phyloP scores from a whole-genome alignment of 2,113 vertebrate species.

The Neodon shergylaensis region DNA sequence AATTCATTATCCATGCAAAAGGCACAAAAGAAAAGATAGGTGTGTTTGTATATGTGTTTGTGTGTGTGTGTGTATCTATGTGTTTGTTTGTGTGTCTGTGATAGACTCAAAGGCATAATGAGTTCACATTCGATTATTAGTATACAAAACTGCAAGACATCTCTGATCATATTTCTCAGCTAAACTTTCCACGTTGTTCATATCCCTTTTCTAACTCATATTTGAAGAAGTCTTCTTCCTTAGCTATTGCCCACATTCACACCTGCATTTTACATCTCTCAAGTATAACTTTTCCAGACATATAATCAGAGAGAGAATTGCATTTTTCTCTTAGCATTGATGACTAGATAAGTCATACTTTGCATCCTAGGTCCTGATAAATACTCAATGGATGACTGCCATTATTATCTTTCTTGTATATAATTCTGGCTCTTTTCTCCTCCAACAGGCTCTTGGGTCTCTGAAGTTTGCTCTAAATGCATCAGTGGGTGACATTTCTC shows the following conservation, averaged over 20 bases:
- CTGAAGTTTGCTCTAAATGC: slow-evolving; percentile 80
- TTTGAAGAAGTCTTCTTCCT: not conserved
- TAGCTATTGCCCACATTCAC: not conserved
- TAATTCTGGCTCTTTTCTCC: not conserved
- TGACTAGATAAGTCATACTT: not conserved
- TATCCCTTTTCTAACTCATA: not conserved
- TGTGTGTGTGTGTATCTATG: not conserved
- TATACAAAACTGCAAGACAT: not conserved
- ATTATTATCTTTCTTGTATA: not conserved
- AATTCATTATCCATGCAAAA: not conserved
- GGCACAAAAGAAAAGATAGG: not conserved
- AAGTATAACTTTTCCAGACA: not conserved
- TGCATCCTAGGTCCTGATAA: too few species aligned
- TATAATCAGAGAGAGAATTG: not conserved
- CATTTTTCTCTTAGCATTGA: not conserved
- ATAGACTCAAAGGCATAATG: too few species aligned
- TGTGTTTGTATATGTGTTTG: not conserved
- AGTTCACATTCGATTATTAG: not conserved
- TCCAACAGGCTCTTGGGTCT: slow-evolving; percentile 73
- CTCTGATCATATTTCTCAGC: not conserved
- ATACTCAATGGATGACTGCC: not conserved
- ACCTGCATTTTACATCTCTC: not conserved
- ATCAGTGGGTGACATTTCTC: slow-evolving; percentile 59
- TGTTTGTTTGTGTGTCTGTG: too few species aligned
- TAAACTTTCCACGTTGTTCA: not conserved